phyloP scores from a whole-genome alignment of 2,888 invertebrate genomes.

The Heliconius ismenius region DNA sequence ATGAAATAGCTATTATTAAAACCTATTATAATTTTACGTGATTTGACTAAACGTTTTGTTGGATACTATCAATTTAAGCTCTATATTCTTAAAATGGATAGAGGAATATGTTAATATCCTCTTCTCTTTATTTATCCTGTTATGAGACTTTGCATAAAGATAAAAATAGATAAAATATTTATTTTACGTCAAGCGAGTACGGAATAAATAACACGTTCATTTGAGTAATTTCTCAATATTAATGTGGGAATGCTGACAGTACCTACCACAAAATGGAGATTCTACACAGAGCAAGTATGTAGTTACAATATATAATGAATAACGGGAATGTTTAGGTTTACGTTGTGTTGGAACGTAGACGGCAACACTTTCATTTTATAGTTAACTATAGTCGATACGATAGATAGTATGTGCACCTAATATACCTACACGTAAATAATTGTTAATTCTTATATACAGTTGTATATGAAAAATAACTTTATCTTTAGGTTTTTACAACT shows the following conservation, averaged over 20 bases:
- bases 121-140: no score
- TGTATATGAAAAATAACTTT: no score
- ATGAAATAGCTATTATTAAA: no score
- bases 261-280: constrained; percentile 39
- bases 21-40: no score
- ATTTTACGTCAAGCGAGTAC: background rate
- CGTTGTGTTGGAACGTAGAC: constrained; percentile 38
- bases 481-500: no score
- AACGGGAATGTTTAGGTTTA: constrained; percentile 71
- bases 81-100: background rate
- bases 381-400: background rate
- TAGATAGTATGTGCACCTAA: background rate
- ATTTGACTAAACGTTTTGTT: no score
- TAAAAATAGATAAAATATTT: background rate
- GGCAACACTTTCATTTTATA: constrained; percentile 36
- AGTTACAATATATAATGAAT: constrained; percentile 58
- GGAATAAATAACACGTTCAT: background rate
- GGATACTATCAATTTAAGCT: no score
- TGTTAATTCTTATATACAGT: no score
- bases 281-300: constrained; percentile 55
- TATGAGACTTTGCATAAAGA: background rate
- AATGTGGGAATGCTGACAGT: constrained; percentile 18
- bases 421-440: background rate
- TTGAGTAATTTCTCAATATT: background rate
- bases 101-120: background rate